Evolutionary conservation across 2,888 invertebrate genomes (phyloP), one percentile per base, ranked within the genome.

Genomic region (Agrypnus murinus): DNA sequence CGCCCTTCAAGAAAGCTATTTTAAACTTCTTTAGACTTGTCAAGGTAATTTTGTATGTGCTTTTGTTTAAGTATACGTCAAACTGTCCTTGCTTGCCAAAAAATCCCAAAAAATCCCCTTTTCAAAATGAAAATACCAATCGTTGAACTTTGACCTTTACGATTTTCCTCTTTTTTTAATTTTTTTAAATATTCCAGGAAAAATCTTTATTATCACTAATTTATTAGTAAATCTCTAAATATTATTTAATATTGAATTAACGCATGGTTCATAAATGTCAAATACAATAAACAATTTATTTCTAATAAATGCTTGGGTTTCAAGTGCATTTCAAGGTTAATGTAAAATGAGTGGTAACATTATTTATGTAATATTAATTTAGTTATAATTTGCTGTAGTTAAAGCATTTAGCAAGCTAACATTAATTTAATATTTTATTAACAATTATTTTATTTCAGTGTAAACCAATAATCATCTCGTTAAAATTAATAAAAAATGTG

Each of bases 241-340:
- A 12, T 50, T 31, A 10, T 17, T 50, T 31, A n/a, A n/a, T n/a
- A 7, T 50, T n/a, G 31, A 31, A 50, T 43, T 45, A 59, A 45
- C 19, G 43, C 31, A 58, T 4, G 15, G 53, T 25, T 65, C 55
- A 64, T 65, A 55, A 57, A 36, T 43, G 45, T 57, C 57, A 59
- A 36, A 59, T 50, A 65, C 34, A 57, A 36, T 50, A 71, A 71
- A 71, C 57, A 57, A 63, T 66, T 66, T 57, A 32, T 64, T 64
- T 63, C 15, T 32, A 63, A 71, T 71, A 40, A 63, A 48, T 63
- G 55, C 80, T n/a, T 79, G 80, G 81, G 80, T 80, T 78, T 83
- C 84, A 84, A 84, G 84, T 80, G 80, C 84, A 83, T 77, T 78
- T 79, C 84, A 84, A 84, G 83, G 84, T 82, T 81, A 81, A 77